Percentiles rank a stretch among this genome's conserved stretches.
These are phyloP conservation scores for Griposia aprilina DNA, from an alignment of 2,888 invertebrate species.

Conservation along the genomic window DNA sequence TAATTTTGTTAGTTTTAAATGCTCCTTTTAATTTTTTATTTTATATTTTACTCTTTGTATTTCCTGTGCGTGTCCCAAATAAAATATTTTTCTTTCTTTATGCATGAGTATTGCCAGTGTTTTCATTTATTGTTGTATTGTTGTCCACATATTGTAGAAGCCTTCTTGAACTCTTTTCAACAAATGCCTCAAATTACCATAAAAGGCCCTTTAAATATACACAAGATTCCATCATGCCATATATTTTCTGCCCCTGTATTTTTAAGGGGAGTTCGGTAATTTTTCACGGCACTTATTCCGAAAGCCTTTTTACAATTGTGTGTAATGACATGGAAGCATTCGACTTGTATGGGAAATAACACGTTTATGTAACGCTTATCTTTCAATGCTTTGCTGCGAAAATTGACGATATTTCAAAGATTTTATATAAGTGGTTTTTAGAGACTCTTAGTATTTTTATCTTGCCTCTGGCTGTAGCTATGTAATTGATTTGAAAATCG, in stretches of 20 bases:
- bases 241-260: constrained; percentile 18
- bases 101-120: too few relatives aligned
- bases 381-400: constrained; percentile 12
- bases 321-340: constrained; percentile 76
- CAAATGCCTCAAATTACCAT: background rate
- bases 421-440: constrained; percentile 1
- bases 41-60: too few relatives aligned
- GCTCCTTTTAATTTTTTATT: too few relatives aligned
- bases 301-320: constrained; percentile 72
- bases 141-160: too few relatives aligned
- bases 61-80: too few relatives aligned
- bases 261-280: constrained; percentile 50
- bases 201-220: constrained; percentile 9
- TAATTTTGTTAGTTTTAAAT: too few relatives aligned
- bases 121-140: too few relatives aligned
- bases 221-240: background rate
- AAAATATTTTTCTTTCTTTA: too few relatives aligned
- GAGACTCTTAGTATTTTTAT: background rate
- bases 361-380: constrained; percentile 25
- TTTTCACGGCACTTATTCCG: constrained; percentile 68
- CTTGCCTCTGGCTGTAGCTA: background rate
- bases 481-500: background rate
- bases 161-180: background rate
- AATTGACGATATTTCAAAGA: constrained; percentile 21
- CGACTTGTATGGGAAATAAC: constrained; percentile 65